Base-by-base conservation (phyloP, 2,888 invertebrate genomes). In the Callimorpha dominula region DNA sequence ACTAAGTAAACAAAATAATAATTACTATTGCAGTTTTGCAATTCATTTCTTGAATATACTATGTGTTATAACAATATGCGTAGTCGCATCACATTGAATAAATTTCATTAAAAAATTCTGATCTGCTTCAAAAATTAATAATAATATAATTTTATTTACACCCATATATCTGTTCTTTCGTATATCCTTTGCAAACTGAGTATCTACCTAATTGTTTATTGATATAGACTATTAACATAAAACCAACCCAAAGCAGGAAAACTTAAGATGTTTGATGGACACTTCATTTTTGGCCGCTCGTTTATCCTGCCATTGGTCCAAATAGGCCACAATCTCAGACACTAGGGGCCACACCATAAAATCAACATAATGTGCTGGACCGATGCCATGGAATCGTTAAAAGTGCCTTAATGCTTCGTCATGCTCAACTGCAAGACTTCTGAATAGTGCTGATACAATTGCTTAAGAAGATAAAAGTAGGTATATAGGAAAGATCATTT, bases 281-380 rank as follows among this genome's bases (percentile, higher is more conserved):
- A 73, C 64, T 57, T 66, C 46, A 71, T 67, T 78, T 73, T 64
- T 72, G 63, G 42, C 12, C 60, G 67, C 70, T 71, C 68, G 68
- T 83, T 78, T 68, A 64, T 75, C 46, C 60, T 6, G 71, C 67
- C 46, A 76, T 73, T 78, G 70, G 75, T 75, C 62, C 40, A 80
- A 71, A 72, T 75, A 72, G 63, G 64, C 5, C 31, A 54, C 71
- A 72, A 76, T 78, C 74, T 68, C 70, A 77, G 77, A 66, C 66
- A 73, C 73, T 71, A 62, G 20, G 72, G 40, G 63, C 20, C 31
- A 65, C 50, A 66, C 65, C 68, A 80, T 77, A 76, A 80, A 81
- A 82, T 77, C 65, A 80, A 73, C 78, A 78, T 82, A 81, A 82
- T 74, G 60, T 73, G 67, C 80, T 82, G 81, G 80, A 76, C 60